Percentiles rank a stretch among this genome's conserved stretches.
These are phyloP conservation scores for Autographa gamma DNA, from an alignment of 2,888 invertebrate genomes.

Conservation along the genomic window DNA sequence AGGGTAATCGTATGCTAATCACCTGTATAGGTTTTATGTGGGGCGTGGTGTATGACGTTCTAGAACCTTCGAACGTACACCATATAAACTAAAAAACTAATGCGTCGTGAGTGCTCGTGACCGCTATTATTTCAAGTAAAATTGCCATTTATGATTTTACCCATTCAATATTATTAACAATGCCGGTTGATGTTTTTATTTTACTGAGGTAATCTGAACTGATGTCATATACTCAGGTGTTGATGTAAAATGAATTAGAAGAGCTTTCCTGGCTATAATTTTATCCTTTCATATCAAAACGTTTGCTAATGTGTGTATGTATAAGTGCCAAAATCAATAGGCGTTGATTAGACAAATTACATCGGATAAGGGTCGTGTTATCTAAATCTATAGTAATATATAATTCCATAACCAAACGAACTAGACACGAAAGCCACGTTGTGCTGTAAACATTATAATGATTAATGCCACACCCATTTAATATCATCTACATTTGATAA, in stretches of 20 bases:
- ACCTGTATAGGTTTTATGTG: conserved; percentile 17
- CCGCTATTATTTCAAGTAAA: no score
- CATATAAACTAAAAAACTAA: no score
- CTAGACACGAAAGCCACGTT: neutral
- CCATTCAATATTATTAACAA: no score
- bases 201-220: no score
- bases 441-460: neutral
- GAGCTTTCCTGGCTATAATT: neutral
- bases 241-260: no score
- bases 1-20: conserved; percentile 28
- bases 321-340: neutral
- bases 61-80: neutral
- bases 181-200: no score
- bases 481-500: neutral
- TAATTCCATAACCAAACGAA: neutral
- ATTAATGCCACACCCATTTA: neutral
- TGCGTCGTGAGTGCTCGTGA: no score
- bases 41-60: conserved; percentile 13
- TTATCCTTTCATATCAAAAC: neutral
- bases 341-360: neutral
- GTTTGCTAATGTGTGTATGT: no score
- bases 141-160: no score
- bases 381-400: neutral
- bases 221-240: no score
- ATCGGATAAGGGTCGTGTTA: neutral